Conservation (phyloP, 2,888 invertebrate genomes). For the Pyralis farinalis region DNA sequence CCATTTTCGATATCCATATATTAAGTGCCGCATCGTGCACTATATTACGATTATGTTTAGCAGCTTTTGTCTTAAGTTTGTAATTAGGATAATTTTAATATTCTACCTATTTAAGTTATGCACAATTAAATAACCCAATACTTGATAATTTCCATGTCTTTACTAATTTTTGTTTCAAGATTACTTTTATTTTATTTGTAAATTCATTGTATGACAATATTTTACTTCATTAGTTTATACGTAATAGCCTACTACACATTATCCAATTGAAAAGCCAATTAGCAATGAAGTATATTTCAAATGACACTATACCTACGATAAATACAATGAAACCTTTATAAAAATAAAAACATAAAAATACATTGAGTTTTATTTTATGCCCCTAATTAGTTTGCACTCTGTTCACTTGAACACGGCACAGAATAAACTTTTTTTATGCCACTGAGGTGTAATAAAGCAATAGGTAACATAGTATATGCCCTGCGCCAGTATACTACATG, state of each 20-base stretch:
- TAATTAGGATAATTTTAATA: conserved; percentile 59
- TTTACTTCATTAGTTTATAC: conserved; percentile 53
- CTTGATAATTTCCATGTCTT: conserved; percentile 42
- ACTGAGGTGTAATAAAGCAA: too few relatives aligned
- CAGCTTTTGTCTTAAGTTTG: conserved; percentile 68
- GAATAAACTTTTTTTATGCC: too few relatives aligned
- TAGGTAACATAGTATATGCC: too few relatives aligned
- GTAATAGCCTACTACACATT: conserved; percentile 78
- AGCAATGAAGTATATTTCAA: conserved; percentile 69
- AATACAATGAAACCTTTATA: conserved; percentile 76
- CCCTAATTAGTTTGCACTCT: too few relatives aligned
- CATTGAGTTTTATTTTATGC: conserved; percentile 41
- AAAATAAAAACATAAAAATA: conserved; percentile 61
- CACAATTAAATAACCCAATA: conserved; percentile 63
- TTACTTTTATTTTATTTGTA: conserved; percentile 30
- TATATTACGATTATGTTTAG: conserved; percentile 58
- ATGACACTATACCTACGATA: conserved; percentile 76
- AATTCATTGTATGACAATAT: conserved; percentile 35
- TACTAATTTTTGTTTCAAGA: conserved; percentile 41
- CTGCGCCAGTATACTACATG: too few relatives aligned
- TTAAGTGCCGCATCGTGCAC: conserved; percentile 36
- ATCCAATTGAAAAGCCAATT: conserved; percentile 62
- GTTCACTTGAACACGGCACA: too few relatives aligned
- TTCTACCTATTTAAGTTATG: conserved; percentile 64
- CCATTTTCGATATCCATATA: conserved; percentile 41